Evolutionary conservation across 2,113 vertebrate species (phyloP).

Genomic region (Trachemys scripta): DNA sequence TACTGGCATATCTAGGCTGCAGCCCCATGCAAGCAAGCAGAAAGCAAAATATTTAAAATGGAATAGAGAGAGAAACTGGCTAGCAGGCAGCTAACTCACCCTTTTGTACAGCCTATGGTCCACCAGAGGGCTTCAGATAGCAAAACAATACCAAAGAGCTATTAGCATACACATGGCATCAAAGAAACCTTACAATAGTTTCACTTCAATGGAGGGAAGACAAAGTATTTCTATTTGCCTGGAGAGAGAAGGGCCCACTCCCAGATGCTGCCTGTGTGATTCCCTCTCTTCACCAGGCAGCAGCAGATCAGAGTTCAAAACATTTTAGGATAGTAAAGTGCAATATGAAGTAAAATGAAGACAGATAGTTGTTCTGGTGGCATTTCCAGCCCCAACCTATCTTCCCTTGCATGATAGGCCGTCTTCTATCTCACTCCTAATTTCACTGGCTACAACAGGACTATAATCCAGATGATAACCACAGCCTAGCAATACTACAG

Average conservation of each 20-base stretch:
- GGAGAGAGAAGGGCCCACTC: slow-evolving; percentile 66
- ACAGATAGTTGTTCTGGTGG: neutral
- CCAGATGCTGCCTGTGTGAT: slow-evolving; percentile 23
- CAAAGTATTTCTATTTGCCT: slow-evolving; percentile 58
- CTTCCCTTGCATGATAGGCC: neutral
- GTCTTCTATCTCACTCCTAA: neutral
- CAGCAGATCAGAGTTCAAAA: slow-evolving; percentile 8
- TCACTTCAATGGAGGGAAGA: slow-evolving; percentile 59
- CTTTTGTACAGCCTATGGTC: slow-evolving; percentile 99
- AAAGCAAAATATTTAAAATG: slow-evolving; percentile 86
- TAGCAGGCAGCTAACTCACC: slow-evolving; percentile 99
- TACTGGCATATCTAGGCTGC: slow-evolving; percentile 82
- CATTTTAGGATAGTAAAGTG: slow-evolving; percentile 17
- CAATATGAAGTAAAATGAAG: slow-evolving; percentile 33
- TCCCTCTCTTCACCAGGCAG: slow-evolving; percentile 21
- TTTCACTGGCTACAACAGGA: neutral
- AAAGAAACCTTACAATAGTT: slow-evolving; percentile 75
- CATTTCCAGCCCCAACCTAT: slow-evolving; percentile 19
- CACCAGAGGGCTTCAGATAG: slow-evolving; percentile 99
- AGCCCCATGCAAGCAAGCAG: slow-evolving; percentile 99
- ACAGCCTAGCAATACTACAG: neutral
- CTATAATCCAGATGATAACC: neutral
- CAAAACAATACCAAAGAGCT: slow-evolving; percentile 99
- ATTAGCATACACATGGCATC: slow-evolving; percentile 91
- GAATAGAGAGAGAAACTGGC: slow-evolving; percentile 84